Evolutionary conservation across 2,888 invertebrate species (phyloP), one percentile per base, ranked within the genome.

Genomic region (Philhelius pedissequus): DNA sequence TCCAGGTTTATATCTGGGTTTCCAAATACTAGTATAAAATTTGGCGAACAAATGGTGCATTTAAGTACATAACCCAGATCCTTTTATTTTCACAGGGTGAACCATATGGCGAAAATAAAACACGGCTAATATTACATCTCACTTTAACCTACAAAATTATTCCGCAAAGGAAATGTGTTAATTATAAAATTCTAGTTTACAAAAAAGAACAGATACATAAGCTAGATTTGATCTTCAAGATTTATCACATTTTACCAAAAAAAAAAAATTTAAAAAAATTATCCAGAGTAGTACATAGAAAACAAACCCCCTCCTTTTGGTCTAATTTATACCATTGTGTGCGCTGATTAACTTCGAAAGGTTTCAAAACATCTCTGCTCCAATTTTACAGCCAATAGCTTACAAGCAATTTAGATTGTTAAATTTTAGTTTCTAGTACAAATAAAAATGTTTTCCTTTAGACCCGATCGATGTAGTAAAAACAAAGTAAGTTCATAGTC

Each of bases 321-420:
- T 76, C 76, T 64, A 58, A 18, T 75, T 64, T 50, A 15, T 50
- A 58, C n/a, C n/a, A n/a, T n/a, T n/a, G n/a, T n/a, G n/a, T n/a
- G 22, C 8, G 7, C 27, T 43, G 60, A 76, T 76, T 60, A 64
- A 27, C 43, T 77, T 32, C 35, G n/a, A 73, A 45, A 52, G 66
- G 66, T 79, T 73, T 73, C 40, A 66, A 79, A n/a, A 73, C 66
- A 73, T 40, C 27, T 60, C 32, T 70, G 80, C 30, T 45, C 75
- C 64, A 69, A 64, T 75, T 71, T 48, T 43, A 58, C 64, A 43
- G 48, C 69, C 56, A 75, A 70, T 43, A 11, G 20, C 15, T 32
- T 35, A 71, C 38, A 48, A n/a, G 54, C 35, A 27, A 60, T 40
- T 60, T 11, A 7, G 9, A 40, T 60, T 40, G 40, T 60, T 40